phyloP scores from a whole-genome alignment of 2,113 vertebrate species.

The Sander vitreus region DNA sequence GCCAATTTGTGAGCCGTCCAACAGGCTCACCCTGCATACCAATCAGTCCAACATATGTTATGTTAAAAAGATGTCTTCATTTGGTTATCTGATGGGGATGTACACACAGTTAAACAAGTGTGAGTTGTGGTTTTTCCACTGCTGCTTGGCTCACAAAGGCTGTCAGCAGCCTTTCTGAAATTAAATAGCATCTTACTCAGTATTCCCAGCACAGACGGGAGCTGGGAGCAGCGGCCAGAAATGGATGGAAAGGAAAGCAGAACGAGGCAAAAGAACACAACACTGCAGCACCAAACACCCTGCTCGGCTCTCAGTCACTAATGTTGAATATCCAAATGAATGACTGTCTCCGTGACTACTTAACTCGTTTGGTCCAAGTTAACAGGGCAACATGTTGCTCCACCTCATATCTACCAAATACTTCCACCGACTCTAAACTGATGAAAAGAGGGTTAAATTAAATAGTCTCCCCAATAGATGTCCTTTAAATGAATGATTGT shows the following conservation, averaged over 20 bases:
- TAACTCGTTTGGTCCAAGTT: slow-evolving; percentile 42
- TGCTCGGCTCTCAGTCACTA: slow-evolving; percentile 25
- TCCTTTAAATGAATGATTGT: background rate
- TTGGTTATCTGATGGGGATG: slow-evolving; percentile 50
- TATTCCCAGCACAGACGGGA: slow-evolving; percentile 87
- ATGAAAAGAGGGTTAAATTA: slow-evolving; percentile 21
- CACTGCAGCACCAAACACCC: slow-evolving; percentile 57
- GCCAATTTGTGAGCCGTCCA: slow-evolving; percentile 68
- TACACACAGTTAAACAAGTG: slow-evolving; percentile 65
- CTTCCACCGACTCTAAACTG: slow-evolving; percentile 30
- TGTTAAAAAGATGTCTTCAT: slow-evolving; percentile 69
- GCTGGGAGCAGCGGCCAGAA: slow-evolving; percentile 82
- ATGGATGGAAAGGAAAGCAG: slow-evolving; percentile 80
- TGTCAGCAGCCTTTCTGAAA: slow-evolving; percentile 84
- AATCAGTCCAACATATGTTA: slow-evolving; percentile 73
- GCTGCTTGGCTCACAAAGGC: slow-evolving; percentile 78
- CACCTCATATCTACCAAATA: slow-evolving; percentile 29
- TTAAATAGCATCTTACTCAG: slow-evolving; percentile 87
- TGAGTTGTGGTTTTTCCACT: slow-evolving; percentile 50
- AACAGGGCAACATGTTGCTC: slow-evolving; percentile 57
- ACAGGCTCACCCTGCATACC: slow-evolving; percentile 73
- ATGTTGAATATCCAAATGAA: slow-evolving; percentile 46
- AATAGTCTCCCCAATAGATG: background rate
- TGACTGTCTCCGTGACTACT: slow-evolving; percentile 2
- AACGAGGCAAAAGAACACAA: slow-evolving; percentile 72